A percentile compares a stretch with the other conserved stretches of the same genome.
These are phyloP conservation scores for Zaprionus africanus DNA, from an alignment of 1,140 invertebrate species.

Conservation along the genomic window DNA sequence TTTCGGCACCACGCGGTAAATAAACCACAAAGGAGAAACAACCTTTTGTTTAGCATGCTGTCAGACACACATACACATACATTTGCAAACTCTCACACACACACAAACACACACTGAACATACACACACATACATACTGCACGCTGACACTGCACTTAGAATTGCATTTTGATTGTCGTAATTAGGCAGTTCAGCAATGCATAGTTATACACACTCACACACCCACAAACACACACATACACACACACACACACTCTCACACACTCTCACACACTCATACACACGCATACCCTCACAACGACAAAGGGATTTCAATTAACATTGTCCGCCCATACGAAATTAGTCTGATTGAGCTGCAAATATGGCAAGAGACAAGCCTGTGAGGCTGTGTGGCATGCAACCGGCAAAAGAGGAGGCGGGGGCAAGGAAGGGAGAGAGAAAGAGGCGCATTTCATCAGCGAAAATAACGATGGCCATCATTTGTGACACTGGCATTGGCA, in stretches of 20 bases:
- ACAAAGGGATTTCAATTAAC: conserved; percentile 48
- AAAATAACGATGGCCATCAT: conserved; percentile 52
- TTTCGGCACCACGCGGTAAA: not conserved
- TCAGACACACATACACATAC: conserved; percentile 4
- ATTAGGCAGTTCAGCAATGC: conserved; percentile 35
- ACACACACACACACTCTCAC: not conserved
- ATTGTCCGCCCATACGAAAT: conserved; percentile 52
- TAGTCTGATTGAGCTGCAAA: conserved; percentile 54
- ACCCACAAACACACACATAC: not conserved
- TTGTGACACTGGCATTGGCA: conserved; percentile 50
- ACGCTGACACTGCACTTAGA: conserved; percentile 15
- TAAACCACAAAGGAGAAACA: conserved; percentile 1
- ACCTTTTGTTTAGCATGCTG: not conserved
- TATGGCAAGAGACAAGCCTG: not conserved
- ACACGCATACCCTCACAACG: not conserved
- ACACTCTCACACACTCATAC: not conserved
- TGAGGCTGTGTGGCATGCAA: not conserved
- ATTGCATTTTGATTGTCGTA: conserved; percentile 61
- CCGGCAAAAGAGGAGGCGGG: too few species aligned
- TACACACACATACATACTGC: not conserved
- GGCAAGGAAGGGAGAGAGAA: too few species aligned
- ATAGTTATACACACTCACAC: conserved; percentile 44
- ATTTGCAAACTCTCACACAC: not conserved
- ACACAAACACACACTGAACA: not conserved
- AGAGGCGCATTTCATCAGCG: conserved; percentile 12